Percentiles rank a stretch among this genome's conserved stretches.
Conservation (phyloP, 2,797 vertebrate genomes). For the Anisognathus igniventris region DNA sequence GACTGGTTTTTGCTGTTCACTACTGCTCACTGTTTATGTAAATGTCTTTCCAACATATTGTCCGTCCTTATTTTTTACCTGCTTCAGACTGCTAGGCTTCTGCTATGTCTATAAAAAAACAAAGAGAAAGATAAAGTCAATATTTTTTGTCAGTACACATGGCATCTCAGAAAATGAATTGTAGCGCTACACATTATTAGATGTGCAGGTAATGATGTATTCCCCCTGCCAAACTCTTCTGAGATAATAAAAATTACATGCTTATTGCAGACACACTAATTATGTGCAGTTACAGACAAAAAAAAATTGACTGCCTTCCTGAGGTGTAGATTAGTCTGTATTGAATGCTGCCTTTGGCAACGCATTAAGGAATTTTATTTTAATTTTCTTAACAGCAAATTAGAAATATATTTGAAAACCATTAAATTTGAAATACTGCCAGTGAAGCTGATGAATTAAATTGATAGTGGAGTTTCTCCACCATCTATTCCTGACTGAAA, state of each 20-base stretch:
- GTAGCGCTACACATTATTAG: constrained; percentile 48
- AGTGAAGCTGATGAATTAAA: constrained; percentile 50
- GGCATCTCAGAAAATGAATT: constrained; percentile 56
- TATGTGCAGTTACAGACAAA: constrained; percentile 52
- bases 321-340: constrained; percentile 44
- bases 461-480: constrained; percentile 29
- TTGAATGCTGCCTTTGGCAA: constrained; percentile 22
- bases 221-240: constrained; percentile 52
- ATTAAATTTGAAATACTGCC: constrained; percentile 58
- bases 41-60: constrained; percentile 32
- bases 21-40: background rate
- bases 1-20: background rate
- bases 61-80: constrained; percentile 47
- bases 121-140: constrained; percentile 45
- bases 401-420: constrained; percentile 62
- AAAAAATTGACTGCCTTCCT: constrained; percentile 15
- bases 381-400: constrained; percentile 52
- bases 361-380: constrained; percentile 33
- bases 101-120: constrained; percentile 41
- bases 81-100: constrained; percentile 41
- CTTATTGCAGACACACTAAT: constrained; percentile 66
- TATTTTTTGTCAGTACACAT: constrained; percentile 30
- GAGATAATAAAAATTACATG: constrained; percentile 70
- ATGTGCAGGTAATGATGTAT: constrained; percentile 68
- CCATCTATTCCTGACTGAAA: constrained; percentile 7